Evolutionary conservation across 1,140 invertebrate genomes (phyloP).

Genomic region (Anagrus nilaparvatae): DNA sequence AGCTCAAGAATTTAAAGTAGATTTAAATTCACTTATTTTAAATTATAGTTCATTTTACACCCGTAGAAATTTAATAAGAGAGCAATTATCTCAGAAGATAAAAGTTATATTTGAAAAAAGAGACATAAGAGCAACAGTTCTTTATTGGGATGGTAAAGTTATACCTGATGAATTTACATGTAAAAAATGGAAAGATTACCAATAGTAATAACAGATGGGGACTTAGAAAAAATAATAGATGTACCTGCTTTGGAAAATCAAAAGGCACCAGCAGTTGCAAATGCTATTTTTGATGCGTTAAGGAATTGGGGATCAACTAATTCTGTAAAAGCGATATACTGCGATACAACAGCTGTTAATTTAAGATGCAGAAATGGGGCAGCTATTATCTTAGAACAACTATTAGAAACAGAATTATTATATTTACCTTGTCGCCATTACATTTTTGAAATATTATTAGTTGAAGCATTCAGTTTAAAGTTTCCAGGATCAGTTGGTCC

Average conservation of each 20-base stretch:
- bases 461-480: conserved; percentile 14
- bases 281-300: conserved; percentile 9
- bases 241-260: conserved; percentile 5
- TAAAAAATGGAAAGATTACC: not conserved
- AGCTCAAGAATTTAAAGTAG: no score
- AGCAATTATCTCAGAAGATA: no score
- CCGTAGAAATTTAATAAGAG: no score
- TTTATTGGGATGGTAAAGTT: not conserved
- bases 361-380: conserved; percentile 20
- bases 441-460: conserved; percentile 22
- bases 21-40: no score
- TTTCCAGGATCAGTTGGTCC: conserved; percentile 22
- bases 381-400: conserved; percentile 19
- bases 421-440: conserved; percentile 26
- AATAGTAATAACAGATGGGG: not conserved
- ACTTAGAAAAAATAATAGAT: not conserved
- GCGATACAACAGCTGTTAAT: conserved; percentile 26
- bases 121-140: not conserved
- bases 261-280: conserved; percentile 6
- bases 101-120: no score
- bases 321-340: conserved; percentile 23
- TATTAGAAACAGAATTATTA: conserved; percentile 21
- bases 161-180: not conserved
- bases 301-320: conserved; percentile 17
- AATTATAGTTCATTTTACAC: no score